Evolutionary conservation across 2,888 invertebrate genomes (phyloP).

Genomic region (Troides aeacus): DNA sequence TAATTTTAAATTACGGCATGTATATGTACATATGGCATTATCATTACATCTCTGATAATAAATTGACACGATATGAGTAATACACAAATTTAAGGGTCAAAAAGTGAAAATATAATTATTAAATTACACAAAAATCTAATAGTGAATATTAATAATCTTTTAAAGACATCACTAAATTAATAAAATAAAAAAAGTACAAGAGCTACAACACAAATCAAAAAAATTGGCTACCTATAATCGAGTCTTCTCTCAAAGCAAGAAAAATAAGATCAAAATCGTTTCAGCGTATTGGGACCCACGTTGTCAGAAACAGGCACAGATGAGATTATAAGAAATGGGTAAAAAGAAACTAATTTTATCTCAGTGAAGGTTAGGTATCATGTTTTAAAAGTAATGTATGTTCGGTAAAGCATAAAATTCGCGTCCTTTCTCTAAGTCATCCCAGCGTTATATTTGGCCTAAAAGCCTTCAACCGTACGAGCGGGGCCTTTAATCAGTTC

Average conservation of each 20-base stretch:
- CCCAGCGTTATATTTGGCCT: constrained; percentile 1
- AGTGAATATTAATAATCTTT: too few species aligned
- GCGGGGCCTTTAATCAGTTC: constrained; percentile 6
- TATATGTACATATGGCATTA: too few species aligned
- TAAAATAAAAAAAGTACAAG: neutral
- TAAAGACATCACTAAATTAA: too few species aligned
- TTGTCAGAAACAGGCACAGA: too few species aligned
- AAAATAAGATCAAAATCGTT: neutral
- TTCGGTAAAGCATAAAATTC: neutral
- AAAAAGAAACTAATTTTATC: neutral
- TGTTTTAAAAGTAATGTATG: neutral
- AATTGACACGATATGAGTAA: too few species aligned
- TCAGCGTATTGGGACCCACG: neutral
- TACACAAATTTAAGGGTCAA: too few species aligned
- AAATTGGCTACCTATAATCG: too few species aligned
- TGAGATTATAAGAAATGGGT: neutral
- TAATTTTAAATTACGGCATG: too few species aligned
- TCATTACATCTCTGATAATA: too few species aligned
- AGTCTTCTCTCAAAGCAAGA: neutral
- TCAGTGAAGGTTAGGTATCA: neutral
- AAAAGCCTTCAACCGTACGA: neutral
- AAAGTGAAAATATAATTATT: too few species aligned
- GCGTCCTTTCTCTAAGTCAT: constrained; percentile 1
- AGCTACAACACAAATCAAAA: neutral
- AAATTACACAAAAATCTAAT: too few species aligned